A percentile compares a stretch with the other conserved stretches of the same genome.
phyloP scores from a whole-genome alignment of 2,797 vertebrate species.

The Lagorchestes hirsutus region DNA sequence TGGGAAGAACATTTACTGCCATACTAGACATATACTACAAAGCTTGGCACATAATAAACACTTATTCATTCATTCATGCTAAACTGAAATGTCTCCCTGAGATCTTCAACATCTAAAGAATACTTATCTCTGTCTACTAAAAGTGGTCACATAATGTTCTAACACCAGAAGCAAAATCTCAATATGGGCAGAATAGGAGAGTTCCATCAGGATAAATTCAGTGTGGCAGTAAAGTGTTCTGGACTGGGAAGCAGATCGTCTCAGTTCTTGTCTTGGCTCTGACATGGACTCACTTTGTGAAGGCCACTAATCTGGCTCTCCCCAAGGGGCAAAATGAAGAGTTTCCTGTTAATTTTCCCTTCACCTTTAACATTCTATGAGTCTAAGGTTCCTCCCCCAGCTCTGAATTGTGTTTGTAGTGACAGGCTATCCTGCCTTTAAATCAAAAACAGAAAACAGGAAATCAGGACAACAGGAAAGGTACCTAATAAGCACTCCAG shows the following conservation, averaged over 20 bases:
- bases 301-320: background rate
- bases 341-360: background rate
- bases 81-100: background rate
- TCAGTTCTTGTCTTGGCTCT: background rate
- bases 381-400: background rate
- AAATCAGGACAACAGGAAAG: background rate
- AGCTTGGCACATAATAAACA: background rate
- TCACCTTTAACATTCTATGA: background rate
- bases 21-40: background rate
- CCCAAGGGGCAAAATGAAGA: background rate
- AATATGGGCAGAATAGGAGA: background rate
- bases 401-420: background rate
- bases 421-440: background rate
- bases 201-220: background rate
- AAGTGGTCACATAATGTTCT: background rate
- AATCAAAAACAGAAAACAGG: background rate
- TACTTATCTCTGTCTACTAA: background rate
- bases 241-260: background rate
- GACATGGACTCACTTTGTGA: background rate
- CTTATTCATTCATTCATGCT: background rate
- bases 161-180: background rate
- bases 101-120: background rate
- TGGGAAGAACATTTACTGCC: background rate
- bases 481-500: background rate
- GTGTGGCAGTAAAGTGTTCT: background rate